Evolutionary conservation across 92 coral and sea anemone genomes (phyloP).

Genomic region (Porites evermanni): DNA sequence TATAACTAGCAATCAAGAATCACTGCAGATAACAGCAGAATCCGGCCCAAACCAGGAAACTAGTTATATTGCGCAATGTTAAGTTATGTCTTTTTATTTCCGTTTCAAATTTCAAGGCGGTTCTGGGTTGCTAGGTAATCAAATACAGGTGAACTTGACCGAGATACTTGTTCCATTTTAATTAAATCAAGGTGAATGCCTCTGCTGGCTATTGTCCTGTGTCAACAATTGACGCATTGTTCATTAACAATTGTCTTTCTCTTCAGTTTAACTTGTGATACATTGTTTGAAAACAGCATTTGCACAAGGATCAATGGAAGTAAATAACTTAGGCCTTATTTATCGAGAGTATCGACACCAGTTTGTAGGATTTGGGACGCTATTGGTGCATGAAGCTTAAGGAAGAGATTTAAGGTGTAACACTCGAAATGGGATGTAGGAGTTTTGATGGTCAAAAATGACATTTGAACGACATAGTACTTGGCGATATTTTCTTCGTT

Average conservation of each 20-base stretch:
- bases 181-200: background rate
- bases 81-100: background rate
- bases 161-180: background rate
- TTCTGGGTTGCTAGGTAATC: background rate
- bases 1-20: background rate
- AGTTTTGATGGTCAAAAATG: background rate
- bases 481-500: background rate
- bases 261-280: background rate
- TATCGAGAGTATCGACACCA: background rate
- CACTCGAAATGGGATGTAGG: background rate
- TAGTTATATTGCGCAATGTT: background rate
- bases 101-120: background rate
- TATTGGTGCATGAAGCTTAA: no score
- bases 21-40: background rate
- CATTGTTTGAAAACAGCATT: background rate
- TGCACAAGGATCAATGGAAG: background rate
- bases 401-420: background rate
- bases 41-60: background rate
- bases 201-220: background rate
- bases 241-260: background rate
- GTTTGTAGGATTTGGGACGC: no score
- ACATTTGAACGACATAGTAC: background rate
- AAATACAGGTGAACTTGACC: slow-evolving; percentile 38
- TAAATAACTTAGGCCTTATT: background rate
- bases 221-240: slow-evolving; percentile 4